Base-by-base conservation (phyloP, 2,113 vertebrate species). In the Regulus satrapa region DNA sequence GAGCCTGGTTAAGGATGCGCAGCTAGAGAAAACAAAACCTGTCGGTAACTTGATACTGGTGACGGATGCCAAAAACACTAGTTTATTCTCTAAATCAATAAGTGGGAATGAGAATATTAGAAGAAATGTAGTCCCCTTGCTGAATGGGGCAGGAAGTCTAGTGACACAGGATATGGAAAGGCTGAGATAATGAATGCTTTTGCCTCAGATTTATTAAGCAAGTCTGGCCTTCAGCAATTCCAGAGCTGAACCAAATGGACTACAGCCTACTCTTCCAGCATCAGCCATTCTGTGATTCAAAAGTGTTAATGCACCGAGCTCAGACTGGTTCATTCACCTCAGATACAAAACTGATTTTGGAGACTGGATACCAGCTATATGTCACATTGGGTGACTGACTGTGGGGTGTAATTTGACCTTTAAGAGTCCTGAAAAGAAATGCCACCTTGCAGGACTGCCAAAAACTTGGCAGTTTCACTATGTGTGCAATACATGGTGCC, bases 401-500 rank as follows among this genome's bases (percentile, higher is more conserved):
- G 3, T 28, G 17, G 4, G 4, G 6, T 43, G 4, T 14, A 52
- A 19, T 3, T 63, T 10, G 10, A 69, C 8, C 6, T 38, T 21
- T 46, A 20, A 55, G 14, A 63, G 8, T 29, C 10, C 14, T 59
- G n/a, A 80, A 86, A 52, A 18, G 10, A 77, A 11, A 32, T 13
- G 14, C 1, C 9, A 28, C 5, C 3, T 64, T 31, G 2, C 12
- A 81, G 6, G 21, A 18, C 31, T 10, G 1, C 8, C 13, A 21
- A 45, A 89, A 61, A 23, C 9, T 29, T 79, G 26, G 1, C 4
- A 55, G 5, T 21, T 61, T 52, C 8, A 16, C 18, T n/a, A 5
- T 0, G 0, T 38, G 18, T 28, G 6, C 0, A 1, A 25, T 15
- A 68, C 2, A 17, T 4, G 2, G 2, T 63, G 14, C 10, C 31